A percentile compares a stretch with the other conserved stretches of the same genome.
Evolutionary conservation across 1,140 invertebrate species (phyloP).

Genomic region (Panagrolaimus sp.): DNA sequence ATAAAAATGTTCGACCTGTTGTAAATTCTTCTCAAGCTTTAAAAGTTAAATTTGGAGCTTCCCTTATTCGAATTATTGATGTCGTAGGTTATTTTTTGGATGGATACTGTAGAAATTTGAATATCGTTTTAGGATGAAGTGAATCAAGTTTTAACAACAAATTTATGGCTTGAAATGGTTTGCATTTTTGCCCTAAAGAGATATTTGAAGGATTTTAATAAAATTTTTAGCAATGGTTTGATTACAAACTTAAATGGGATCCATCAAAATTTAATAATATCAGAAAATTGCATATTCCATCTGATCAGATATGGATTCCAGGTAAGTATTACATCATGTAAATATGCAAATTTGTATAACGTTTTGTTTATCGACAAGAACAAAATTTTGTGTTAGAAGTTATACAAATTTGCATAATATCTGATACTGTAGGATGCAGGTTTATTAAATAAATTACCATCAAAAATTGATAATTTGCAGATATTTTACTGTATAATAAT

Average conservation of each 20-base stretch:
- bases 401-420: too few species aligned
- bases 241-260: constrained; percentile 94
- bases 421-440: too few species aligned
- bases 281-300: constrained; percentile 68
- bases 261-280: constrained; percentile 87
- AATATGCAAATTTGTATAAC: too few species aligned
- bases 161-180: constrained; percentile 91
- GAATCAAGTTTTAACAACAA: constrained; percentile 89
- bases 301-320: constrained; percentile 72
- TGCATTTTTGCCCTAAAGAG: constrained; percentile 54
- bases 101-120: too few species aligned
- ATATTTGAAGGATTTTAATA: constrained; percentile 13
- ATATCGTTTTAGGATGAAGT: constrained; percentile 80
- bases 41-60: constrained; percentile 77
- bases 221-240: constrained; percentile 74
- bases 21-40: constrained; percentile 88
- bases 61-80: constrained; percentile 63
- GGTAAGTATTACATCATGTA: background rate
- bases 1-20: constrained; percentile 86
- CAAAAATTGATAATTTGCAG: too few species aligned
- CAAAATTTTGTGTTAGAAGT: too few species aligned
- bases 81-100: too few species aligned
- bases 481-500: constrained; percentile 63
- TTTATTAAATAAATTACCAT: too few species aligned
- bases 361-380: too few species aligned